These are phyloP conservation scores for Poeciliopsis occidentalis DNA, from an alignment of 2,113 vertebrate species.

Conservation along the genomic window DNA sequence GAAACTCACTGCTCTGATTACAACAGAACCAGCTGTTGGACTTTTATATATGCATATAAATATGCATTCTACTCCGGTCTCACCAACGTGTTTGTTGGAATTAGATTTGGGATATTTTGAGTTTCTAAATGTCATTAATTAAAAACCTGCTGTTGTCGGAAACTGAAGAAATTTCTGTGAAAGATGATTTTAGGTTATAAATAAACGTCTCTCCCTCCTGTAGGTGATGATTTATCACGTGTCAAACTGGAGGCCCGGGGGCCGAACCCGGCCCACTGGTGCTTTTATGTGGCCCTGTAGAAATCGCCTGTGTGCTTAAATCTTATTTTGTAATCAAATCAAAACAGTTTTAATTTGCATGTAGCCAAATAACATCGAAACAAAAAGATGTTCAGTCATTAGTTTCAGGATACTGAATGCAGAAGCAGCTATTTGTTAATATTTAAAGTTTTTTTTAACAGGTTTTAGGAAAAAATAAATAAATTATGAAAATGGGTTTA, in stretches of 20 bases:
- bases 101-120: constrained; percentile 16
- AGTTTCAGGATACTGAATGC: too few species aligned
- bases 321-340: too few species aligned
- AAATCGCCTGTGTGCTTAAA: too few species aligned
- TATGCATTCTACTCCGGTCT: constrained; percentile 19
- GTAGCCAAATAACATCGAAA: too few species aligned
- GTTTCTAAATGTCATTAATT: not conserved
- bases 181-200: not conserved
- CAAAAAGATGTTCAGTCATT: too few species aligned
- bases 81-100: constrained; percentile 36
- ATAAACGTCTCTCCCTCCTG: not conserved
- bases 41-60: not conserved
- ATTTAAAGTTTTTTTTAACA: too few species aligned
- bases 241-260: too few species aligned
- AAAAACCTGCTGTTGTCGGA: not conserved
- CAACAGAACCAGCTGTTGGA: constrained; percentile 48
- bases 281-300: too few species aligned
- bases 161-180: not conserved
- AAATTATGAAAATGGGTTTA: not conserved
- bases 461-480: too few species aligned
- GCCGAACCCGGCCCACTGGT: too few species aligned
- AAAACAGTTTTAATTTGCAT: too few species aligned
- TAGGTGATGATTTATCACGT: not conserved
- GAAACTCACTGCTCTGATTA: not conserved
- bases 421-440: too few species aligned